Evolutionary conservation across 2,797 vertebrate species (phyloP).

Genomic region (Lerista edwardsae): DNA sequence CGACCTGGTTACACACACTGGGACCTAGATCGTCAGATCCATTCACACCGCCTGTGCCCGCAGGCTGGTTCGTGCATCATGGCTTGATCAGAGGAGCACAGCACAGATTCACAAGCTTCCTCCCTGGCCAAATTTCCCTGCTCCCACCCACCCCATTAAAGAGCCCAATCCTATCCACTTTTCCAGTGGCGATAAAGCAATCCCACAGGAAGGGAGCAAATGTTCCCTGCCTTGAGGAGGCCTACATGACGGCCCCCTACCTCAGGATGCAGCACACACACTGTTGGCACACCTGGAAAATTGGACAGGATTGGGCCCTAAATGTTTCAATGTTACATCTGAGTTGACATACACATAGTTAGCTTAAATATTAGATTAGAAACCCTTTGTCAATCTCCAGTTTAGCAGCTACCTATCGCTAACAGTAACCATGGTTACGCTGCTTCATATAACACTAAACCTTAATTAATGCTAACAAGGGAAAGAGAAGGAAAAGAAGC

Average conservation of each 20-base stretch:
- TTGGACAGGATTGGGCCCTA: no score
- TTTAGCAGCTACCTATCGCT: neutral
- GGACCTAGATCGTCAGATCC: neutral
- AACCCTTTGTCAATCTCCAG: neutral
- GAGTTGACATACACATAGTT: neutral
- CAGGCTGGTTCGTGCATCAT: neutral
- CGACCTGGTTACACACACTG: neutral
- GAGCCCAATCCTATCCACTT: no score
- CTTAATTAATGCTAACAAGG: neutral
- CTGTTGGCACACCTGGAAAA: no score
- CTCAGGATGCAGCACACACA: no score
- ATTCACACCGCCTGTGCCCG: neutral
- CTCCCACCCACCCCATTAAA: no score
- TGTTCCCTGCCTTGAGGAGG: no score
- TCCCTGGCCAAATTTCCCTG: no score
- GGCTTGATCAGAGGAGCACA: neutral
- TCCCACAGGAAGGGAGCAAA: no score
- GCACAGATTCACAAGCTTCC: neutral
- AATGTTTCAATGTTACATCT: no score
- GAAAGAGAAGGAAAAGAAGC: neutral
- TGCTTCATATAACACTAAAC: neutral
- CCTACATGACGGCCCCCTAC: no score
- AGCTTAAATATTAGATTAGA: neutral
- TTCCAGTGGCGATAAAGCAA: no score
- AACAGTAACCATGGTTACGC: neutral